Conservation (phyloP, 2,797 vertebrate species). For the Sebastes baramenuke region DNA sequence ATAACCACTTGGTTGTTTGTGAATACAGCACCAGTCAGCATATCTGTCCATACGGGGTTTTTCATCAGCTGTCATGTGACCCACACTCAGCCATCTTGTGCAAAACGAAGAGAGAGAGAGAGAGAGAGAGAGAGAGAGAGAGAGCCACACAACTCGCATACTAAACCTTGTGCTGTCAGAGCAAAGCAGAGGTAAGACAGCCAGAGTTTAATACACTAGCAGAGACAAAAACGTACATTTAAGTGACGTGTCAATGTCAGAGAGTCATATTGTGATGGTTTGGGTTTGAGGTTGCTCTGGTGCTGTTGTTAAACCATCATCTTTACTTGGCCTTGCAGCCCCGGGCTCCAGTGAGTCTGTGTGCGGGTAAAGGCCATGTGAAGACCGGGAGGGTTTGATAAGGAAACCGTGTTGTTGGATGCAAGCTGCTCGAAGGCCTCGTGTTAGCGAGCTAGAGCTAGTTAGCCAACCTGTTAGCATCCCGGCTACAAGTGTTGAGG, state of each 20-base stretch:
- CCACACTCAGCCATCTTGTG: slow-evolving; percentile 86
- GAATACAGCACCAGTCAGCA: slow-evolving; percentile 63
- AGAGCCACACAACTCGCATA: slow-evolving; percentile 79
- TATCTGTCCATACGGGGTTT: slow-evolving; percentile 70
- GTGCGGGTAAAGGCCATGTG: slow-evolving; percentile 24
- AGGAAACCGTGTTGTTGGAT: slow-evolving; percentile 59
- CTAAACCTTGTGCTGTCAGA: slow-evolving; percentile 86
- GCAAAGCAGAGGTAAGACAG: slow-evolving; percentile 88
- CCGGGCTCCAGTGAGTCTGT: slow-evolving; percentile 60
- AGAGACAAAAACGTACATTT: slow-evolving; percentile 22
- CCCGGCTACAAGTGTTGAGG: slow-evolving; percentile 40
- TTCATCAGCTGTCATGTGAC: slow-evolving; percentile 83
- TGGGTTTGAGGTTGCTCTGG: neutral
- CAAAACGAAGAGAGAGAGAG: slow-evolving; percentile 81
- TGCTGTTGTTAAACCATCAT: slow-evolving; percentile 66
- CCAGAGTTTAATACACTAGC: slow-evolving; percentile 64
- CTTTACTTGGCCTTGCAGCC: slow-evolving; percentile 77
- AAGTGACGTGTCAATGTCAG: slow-evolving; percentile 29
- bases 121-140: slow-evolving; percentile 14
- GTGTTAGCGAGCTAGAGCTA: slow-evolving; percentile 53
- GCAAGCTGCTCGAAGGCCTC: slow-evolving; percentile 70
- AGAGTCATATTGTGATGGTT: slow-evolving; percentile 11
- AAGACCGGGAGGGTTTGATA: slow-evolving; percentile 23
- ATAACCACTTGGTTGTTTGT: neutral
- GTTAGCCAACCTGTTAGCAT: slow-evolving; percentile 64